Evolutionary conservation across 2,797 vertebrate genomes (phyloP).

Genomic region (Neosilurus mollespiculum): DNA sequence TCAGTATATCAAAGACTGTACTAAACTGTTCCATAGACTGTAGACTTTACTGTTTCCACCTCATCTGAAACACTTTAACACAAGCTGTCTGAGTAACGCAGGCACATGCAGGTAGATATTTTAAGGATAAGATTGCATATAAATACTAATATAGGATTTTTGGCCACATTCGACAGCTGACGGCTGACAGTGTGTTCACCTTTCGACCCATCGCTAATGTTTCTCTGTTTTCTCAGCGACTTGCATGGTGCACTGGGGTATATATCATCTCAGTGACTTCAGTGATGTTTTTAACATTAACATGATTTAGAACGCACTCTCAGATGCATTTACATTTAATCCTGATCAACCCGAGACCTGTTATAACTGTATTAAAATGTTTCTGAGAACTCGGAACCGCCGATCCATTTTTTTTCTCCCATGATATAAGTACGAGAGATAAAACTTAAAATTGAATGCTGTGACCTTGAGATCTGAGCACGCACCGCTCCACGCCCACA

Average conservation of each 20-base stretch:
- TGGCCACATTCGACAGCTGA: too few species aligned
- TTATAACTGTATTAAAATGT: not conserved
- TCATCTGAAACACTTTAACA: too few species aligned
- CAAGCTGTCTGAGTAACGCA: too few species aligned
- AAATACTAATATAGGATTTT: too few species aligned
- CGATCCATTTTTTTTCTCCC: not conserved
- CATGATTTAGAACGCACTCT: not conserved
- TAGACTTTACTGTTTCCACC: too few species aligned
- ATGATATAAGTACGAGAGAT: slow-evolving; percentile 35
- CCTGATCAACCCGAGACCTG: not conserved
- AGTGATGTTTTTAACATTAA: not conserved
- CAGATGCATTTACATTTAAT: not conserved
- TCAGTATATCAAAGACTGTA: too few species aligned
- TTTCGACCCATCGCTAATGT: not conserved
- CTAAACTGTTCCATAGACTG: too few species aligned
- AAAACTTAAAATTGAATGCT: slow-evolving; percentile 42
- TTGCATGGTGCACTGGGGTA: not conserved
- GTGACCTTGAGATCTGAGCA: slow-evolving; percentile 37
- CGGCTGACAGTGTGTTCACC: too few species aligned
- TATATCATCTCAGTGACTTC: not conserved
- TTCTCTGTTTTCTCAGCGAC: not conserved
- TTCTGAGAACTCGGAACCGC: not conserved
- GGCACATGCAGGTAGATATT: too few species aligned
- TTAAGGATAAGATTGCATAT: too few species aligned
- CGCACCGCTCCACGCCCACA: slow-evolving; percentile 49